phyloP scores from a whole-genome alignment of 2,797 vertebrate genomes.

The Pogonophryne albipinna region DNA sequence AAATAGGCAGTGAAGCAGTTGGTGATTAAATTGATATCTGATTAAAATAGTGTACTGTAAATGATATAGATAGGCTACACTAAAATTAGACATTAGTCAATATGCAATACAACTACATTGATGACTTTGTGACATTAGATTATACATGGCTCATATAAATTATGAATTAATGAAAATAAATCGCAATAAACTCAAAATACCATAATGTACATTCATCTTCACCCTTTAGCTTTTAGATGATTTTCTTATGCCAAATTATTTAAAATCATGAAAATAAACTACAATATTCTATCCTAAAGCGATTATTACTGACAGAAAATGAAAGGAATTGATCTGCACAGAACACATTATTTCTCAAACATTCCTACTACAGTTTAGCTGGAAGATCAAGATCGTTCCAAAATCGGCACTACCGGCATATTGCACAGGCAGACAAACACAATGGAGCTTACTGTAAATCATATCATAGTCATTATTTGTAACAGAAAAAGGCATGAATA shows the following conservation, averaged over 20 bases:
- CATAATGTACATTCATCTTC: background rate
- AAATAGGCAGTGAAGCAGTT: background rate
- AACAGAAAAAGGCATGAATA: slow-evolving; percentile 38
- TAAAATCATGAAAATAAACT: background rate
- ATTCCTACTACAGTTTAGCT: background rate
- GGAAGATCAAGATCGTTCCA: slow-evolving; percentile 13
- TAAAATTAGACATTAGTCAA: background rate
- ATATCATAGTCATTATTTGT: slow-evolving; percentile 33
- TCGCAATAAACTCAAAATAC: no score
- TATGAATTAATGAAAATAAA: no score
- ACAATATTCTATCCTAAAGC: background rate
- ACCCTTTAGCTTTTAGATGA: background rate
- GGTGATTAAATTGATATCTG: background rate
- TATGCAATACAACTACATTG: background rate
- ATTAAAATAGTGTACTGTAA: slow-evolving; percentile 3
- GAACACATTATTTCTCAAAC: background rate
- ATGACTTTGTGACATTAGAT: background rate
- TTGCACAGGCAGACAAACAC: slow-evolving; percentile 29
- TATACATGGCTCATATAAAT: background rate
- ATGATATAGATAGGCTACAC: background rate
- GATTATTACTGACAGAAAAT: background rate
- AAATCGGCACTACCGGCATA: slow-evolving; percentile 8
- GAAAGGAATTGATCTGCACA: background rate
- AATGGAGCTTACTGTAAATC: slow-evolving; percentile 38
- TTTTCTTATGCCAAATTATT: background rate